Evolutionary conservation across 2,888 invertebrate species (phyloP).

Genomic region (Taenaris catops): DNA sequence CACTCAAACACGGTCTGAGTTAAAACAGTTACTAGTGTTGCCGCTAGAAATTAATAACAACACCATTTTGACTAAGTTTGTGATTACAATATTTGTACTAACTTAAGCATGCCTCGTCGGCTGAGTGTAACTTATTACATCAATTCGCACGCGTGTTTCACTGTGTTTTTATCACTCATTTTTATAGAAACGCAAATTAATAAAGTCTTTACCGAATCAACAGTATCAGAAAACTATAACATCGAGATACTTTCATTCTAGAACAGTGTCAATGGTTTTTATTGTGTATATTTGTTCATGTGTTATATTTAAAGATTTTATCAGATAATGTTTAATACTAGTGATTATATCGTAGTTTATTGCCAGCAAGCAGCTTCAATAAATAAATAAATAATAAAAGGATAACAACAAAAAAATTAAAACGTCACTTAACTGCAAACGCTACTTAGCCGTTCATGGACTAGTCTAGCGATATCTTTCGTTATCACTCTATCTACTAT

Average conservation of each 20-base stretch:
- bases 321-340: too few species aligned
- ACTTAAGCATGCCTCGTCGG: slow-evolving; percentile 14
- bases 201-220: too few species aligned
- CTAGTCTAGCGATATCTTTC: slow-evolving; percentile 58
- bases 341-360: too few species aligned
- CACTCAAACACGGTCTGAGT: too few species aligned
- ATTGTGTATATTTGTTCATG: too few species aligned
- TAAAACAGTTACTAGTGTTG: too few species aligned
- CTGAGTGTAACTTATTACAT: neutral
- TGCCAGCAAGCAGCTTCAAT: slow-evolving; percentile 6
- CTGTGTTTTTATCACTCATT: neutral
- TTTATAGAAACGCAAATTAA: too few species aligned
- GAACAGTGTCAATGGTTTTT: too few species aligned
- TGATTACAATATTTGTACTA: slow-evolving; percentile 23
- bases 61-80: slow-evolving; percentile 29
- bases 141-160: neutral
- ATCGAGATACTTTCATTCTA: too few species aligned
- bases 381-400: slow-evolving; percentile 5
- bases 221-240: too few species aligned
- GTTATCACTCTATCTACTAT: slow-evolving; percentile 70
- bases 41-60: slow-evolving; percentile 15
- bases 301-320: too few species aligned
- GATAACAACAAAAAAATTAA: slow-evolving; percentile 6
- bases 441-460: slow-evolving; percentile 34
- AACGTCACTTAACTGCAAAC: slow-evolving; percentile 15